Percentiles rank a stretch among this genome's conserved stretches.
These are phyloP conservation scores for Rhinichthys klamathensis DNA, from an alignment of 2,113 vertebrate species.

Conservation along the genomic window DNA sequence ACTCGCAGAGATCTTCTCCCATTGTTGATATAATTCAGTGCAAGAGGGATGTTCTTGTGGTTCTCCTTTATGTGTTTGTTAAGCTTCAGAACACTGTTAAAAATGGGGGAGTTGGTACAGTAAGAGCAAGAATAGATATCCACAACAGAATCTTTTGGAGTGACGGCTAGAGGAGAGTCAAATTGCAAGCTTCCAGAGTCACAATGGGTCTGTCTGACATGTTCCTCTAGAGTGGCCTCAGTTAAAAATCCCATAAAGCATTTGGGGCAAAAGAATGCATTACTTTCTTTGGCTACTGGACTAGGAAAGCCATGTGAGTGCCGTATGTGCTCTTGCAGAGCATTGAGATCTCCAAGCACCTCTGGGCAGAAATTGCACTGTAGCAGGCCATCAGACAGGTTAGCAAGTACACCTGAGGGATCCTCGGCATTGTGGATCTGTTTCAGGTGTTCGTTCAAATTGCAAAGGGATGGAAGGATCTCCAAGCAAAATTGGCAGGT, in stretches of 20 bases:
- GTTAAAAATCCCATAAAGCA: slow-evolving; percentile 99
- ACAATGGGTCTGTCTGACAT: slow-evolving; percentile 95
- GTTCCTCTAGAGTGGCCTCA: slow-evolving; percentile 95
- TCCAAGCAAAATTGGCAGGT: slow-evolving; percentile 98
- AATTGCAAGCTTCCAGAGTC: slow-evolving; percentile 92
- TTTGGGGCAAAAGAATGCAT: slow-evolving; percentile 98
- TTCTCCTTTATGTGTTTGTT: slow-evolving; percentile 99
- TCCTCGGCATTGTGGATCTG: slow-evolving; percentile 94
- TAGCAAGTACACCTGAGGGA: slow-evolving; percentile 82
- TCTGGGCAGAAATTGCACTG: slow-evolving; percentile 99
- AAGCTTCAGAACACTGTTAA: slow-evolving; percentile 95
- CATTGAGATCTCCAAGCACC: slow-evolving; percentile 91
- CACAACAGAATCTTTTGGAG: slow-evolving; percentile 95
- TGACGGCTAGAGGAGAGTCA: slow-evolving; percentile 92
- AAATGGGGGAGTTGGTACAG: slow-evolving; percentile 98
- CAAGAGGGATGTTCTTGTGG: slow-evolving; percentile 98
- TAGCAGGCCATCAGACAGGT: slow-evolving; percentile 89
- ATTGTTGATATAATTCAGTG: slow-evolving; percentile 96
- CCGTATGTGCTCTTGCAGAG: slow-evolving; percentile 96
- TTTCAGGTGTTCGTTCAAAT: slow-evolving; percentile 96
- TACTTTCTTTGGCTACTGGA: slow-evolving; percentile 94
- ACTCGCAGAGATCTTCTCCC: slow-evolving; percentile 91
- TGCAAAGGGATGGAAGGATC: slow-evolving; percentile 95
- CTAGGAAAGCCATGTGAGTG: slow-evolving; percentile 94
- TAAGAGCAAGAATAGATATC: slow-evolving; percentile 99